A percentile compares a stretch with the other conserved stretches of the same genome.
These are phyloP conservation scores for Trichogramma pretiosum DNA, from an alignment of 1,140 invertebrate genomes.

Conservation along the genomic window DNA sequence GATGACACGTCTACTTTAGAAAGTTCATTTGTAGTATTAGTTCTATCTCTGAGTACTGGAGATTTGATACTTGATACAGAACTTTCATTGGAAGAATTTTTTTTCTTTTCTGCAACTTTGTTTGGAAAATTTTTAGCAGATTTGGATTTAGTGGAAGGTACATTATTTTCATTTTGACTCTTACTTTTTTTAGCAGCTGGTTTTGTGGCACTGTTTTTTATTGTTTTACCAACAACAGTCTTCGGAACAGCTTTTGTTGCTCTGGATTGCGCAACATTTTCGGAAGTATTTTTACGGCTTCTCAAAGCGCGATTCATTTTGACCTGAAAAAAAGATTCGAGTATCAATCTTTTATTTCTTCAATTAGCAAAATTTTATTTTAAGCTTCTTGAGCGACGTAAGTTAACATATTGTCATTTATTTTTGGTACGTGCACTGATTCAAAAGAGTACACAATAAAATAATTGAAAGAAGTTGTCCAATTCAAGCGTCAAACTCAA, in stretches of 20 bases:
- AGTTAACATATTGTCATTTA: too few species aligned
- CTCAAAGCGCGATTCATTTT: constrained; percentile 6
- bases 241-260: neutral
- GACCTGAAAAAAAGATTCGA: too few species aligned
- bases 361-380: too few species aligned
- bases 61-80: constrained; percentile 1
- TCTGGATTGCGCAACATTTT: neutral
- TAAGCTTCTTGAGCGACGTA: too few species aligned
- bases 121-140: neutral
- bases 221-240: neutral
- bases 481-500: too few species aligned
- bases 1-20: constrained; percentile 11
- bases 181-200: neutral
- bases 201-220: neutral
- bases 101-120: neutral
- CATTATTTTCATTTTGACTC: neutral
- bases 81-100: neutral
- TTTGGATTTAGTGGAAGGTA: neutral
- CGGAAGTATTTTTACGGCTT: neutral
- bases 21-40: constrained; percentile 18
- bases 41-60: constrained; percentile 23
- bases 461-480: too few species aligned
- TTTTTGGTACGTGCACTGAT: too few species aligned
- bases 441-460: too few species aligned
- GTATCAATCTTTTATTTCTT: too few species aligned